Base-by-base conservation (phyloP, 2,797 vertebrate genomes). In the Manis pentadactyla region DNA sequence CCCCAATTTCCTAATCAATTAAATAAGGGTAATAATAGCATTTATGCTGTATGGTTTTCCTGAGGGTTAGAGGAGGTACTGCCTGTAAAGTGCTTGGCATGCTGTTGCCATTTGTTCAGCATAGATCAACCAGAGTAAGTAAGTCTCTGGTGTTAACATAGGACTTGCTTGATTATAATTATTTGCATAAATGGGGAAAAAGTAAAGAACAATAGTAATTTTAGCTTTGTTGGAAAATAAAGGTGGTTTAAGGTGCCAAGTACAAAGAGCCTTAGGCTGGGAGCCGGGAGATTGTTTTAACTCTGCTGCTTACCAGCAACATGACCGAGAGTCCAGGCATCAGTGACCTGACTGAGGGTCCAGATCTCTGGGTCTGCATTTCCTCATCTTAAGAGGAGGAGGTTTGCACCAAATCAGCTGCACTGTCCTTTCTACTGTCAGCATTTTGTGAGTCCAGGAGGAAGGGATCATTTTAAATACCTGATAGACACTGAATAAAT, bases 381-480 rank as follows among this genome's bases (percentile, higher is more conserved):
- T 82, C 68, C 86, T 74, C 19, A 37, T 64, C 37, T 61, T 61
- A 53, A 84, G 69, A 68, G 59, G 42, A 53, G 59, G 55, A 64
- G 4, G 31, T 95, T 93, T 94, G 25, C 10, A 49, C 87, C 25
- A 49, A 27, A 39, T 31, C 11, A 42, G 29, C 61, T 78, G 37
- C 49, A 0, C 61, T 75, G 39, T 39, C 51, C 37, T 69, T 96
- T 82, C 81, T 87, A 53, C 64, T 31, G 11, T 85, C 82, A 46
- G 63, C 53, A 73, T 75, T 94, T 90, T 59, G 23, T 74, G 68
- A 87, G 55, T 87, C 90, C 82, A 86, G 96, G 37, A 88, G 93
- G 53, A 87, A 79, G 59, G 25, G 42, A n/a, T 89, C 23, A 57
- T 46, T 94, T 94, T 74, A 97, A 95, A 46, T 92, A 88, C 59